Evolutionary conservation across 1,140 invertebrate species (phyloP).

Genomic region (Archegozetes longisetosus): DNA sequence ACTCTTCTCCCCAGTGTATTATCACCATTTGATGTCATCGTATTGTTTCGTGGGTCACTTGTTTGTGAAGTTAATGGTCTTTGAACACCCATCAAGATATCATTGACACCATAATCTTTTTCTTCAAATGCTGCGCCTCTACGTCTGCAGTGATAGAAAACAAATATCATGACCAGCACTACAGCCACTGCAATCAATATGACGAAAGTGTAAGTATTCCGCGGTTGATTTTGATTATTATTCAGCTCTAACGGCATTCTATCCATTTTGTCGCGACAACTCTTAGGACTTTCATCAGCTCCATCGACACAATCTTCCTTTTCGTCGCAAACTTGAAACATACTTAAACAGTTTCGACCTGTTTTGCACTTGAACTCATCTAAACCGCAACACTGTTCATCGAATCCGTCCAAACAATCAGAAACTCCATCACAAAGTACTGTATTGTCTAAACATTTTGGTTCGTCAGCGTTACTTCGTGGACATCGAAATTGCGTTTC

Average conservation of each 20-base stretch:
- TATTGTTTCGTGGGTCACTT: neutral
- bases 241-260: neutral
- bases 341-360: conserved; percentile 30
- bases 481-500: conserved; percentile 33
- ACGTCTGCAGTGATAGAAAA: neutral
- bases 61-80: neutral
- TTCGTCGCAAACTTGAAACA: conserved; percentile 57
- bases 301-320: conserved; percentile 76
- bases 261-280: neutral
- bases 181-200: neutral
- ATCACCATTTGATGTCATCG: neutral
- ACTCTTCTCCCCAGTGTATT: neutral
- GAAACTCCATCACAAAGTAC: conserved; percentile 89
- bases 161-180: neutral
- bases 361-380: conserved; percentile 24
- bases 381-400: conserved; percentile 49
- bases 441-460: conserved; percentile 67
- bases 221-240: neutral
- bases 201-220: neutral
- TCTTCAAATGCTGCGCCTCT: neutral
- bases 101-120: neutral
- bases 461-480: conserved; percentile 39
- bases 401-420: conserved; percentile 84
- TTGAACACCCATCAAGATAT: neutral
- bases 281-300: conserved; percentile 60